A percentile compares a stretch with the other conserved stretches of the same genome.
Evolutionary conservation across 2,113 vertebrate species (phyloP).

Genomic region (Capreolus pygargus): DNA sequence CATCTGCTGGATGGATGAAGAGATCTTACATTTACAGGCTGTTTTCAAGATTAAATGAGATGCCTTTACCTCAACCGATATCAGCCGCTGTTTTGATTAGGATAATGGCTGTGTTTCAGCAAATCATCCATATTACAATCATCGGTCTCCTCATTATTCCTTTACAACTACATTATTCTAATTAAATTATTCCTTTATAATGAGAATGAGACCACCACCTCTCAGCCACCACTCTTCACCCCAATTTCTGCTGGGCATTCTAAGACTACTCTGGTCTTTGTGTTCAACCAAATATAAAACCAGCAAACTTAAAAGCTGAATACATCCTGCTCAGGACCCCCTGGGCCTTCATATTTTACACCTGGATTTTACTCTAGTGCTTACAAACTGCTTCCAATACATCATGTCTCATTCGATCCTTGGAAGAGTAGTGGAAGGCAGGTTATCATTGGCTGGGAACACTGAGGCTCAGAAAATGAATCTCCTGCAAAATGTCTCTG

Average conservation of each 20-base stretch:
- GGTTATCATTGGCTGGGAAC: neutral
- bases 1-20: neutral
- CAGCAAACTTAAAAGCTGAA: neutral
- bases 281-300: neutral
- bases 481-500: neutral
- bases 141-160: neutral
- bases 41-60: neutral
- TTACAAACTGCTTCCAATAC: neutral
- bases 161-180: neutral
- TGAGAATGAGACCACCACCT: neutral
- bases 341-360: neutral
- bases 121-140: neutral
- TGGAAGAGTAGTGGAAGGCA: neutral
- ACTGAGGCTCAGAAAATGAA: neutral
- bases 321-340: neutral
- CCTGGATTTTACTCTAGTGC: neutral
- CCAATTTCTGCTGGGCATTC: neutral
- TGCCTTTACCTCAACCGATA: neutral
- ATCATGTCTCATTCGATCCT: neutral
- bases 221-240: neutral
- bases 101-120: neutral
- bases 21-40: neutral
- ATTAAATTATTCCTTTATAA: neutral
- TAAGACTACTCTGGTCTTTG: neutral
- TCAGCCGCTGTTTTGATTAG: neutral